These are phyloP conservation scores for Lepisosteus oculatus DNA, from an alignment of 2,113 vertebrate genomes.

Conservation along the genomic window DNA sequence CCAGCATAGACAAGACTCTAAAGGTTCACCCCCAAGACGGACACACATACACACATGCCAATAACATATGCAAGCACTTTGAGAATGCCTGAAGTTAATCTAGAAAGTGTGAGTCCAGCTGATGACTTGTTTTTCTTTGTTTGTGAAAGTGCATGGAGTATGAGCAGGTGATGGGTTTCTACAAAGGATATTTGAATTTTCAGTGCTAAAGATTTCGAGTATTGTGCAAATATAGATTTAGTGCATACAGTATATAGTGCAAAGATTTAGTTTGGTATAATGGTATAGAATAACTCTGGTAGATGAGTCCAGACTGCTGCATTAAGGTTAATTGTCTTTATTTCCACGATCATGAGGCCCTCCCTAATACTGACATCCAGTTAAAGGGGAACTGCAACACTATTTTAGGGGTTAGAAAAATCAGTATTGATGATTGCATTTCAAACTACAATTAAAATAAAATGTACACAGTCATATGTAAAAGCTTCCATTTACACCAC, in stretches of 20 bases:
- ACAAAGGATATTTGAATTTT: neutral
- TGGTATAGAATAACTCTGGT: neutral
- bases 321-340: conserved; percentile 7
- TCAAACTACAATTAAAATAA: no score
- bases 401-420: no score
- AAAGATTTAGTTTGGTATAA: neutral
- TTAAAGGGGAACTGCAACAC: no score
- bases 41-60: neutral
- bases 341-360: neutral
- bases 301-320: neutral
- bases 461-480: no score
- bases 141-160: neutral
- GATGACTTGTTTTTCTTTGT: neutral
- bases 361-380: neutral
- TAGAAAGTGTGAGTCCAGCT: neutral
- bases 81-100: neutral
- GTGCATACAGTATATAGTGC: no score
- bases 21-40: no score
- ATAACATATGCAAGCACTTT: neutral
- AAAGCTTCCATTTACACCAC: no score
- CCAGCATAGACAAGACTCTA: conserved; percentile 60
- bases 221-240: no score
- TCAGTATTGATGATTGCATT: no score
- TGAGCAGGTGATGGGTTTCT: neutral
- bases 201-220: no score